Conservation (phyloP, 2,113 vertebrate species). For the human (Homo sapiens) region DNA sequence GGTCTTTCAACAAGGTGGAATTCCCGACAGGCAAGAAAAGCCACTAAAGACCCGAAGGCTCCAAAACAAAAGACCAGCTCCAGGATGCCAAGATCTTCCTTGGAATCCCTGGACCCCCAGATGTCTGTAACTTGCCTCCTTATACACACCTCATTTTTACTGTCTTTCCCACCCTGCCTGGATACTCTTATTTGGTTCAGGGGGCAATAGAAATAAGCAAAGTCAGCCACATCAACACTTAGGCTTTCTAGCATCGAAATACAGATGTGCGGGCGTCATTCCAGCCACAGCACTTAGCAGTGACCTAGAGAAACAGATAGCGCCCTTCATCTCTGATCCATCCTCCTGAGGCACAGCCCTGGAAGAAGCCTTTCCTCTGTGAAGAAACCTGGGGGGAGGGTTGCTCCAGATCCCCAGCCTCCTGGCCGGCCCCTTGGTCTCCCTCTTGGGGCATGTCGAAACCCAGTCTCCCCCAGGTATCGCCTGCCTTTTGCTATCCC, state of each 20-base stretch:
- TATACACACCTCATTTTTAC: background rate
- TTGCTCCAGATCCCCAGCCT: background rate
- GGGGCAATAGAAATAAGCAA: no score
- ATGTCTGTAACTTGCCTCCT: background rate
- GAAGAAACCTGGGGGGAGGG: background rate
- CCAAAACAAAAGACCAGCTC: background rate
- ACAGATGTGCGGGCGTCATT: no score
- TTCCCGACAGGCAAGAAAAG: background rate
- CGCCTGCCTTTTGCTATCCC: rapidly evolving
- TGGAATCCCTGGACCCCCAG: background rate
- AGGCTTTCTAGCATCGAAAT: background rate
- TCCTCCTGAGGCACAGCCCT: background rate
- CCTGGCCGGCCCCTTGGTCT: background rate
- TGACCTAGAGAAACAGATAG: no score
- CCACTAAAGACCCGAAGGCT: background rate
- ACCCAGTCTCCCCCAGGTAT: rapidly evolving
- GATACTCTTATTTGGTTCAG: background rate
- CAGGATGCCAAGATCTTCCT: background rate
- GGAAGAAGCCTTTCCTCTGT: background rate
- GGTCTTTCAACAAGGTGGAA: background rate
- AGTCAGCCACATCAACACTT: no score
- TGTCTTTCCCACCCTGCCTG: background rate
- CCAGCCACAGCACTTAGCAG: background rate
- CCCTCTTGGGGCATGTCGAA: rapidly evolving
- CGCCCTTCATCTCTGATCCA: background rate